These are phyloP conservation scores for Scrobipalpa atriplicella DNA, from an alignment of 2,888 invertebrate species.

Conservation along the genomic window DNA sequence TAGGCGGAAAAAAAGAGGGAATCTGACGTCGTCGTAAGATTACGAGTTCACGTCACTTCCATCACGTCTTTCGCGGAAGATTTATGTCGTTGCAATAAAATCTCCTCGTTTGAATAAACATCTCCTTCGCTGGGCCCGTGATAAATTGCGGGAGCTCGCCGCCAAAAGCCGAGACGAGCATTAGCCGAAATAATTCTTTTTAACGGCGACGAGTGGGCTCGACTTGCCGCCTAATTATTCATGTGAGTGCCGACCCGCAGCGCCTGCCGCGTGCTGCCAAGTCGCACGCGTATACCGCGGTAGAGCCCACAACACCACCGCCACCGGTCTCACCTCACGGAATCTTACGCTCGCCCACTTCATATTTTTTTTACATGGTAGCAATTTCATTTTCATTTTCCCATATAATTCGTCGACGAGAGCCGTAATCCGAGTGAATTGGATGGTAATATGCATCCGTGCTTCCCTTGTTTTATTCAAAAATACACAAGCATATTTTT, in stretches of 20 bases:
- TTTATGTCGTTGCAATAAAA: constrained; percentile 80
- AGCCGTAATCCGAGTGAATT: constrained; percentile 6
- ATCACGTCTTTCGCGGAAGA: constrained; percentile 66
- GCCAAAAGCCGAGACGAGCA: constrained; percentile 71
- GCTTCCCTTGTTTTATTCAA: not conserved
- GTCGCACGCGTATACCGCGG: constrained; percentile 10
- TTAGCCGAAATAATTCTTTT: constrained; percentile 75
- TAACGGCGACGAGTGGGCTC: constrained; percentile 61
- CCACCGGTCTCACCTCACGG: not conserved
- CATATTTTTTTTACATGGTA: constrained; percentile 5
- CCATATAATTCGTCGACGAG: not conserved
- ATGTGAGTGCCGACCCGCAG: constrained; percentile 49
- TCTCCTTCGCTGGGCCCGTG: constrained; percentile 65
- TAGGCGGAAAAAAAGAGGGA: constrained; percentile 36
- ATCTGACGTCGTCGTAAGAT: constrained; percentile 63
- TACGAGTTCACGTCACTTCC: constrained; percentile 67
- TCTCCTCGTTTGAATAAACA: constrained; percentile 80
- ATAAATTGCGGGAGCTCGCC: constrained; percentile 71
- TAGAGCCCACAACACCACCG: not conserved
- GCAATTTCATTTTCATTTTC: constrained; percentile 3
- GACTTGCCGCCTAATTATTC: constrained; percentile 66
- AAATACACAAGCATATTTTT: not conserved
- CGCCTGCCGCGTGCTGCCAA: constrained; percentile 35
- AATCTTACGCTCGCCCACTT: not conserved
- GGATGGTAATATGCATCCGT: constrained; percentile 1